Base-by-base conservation (phyloP, 2,113 vertebrate genomes). In the Gobiocypris rarus region DNA sequence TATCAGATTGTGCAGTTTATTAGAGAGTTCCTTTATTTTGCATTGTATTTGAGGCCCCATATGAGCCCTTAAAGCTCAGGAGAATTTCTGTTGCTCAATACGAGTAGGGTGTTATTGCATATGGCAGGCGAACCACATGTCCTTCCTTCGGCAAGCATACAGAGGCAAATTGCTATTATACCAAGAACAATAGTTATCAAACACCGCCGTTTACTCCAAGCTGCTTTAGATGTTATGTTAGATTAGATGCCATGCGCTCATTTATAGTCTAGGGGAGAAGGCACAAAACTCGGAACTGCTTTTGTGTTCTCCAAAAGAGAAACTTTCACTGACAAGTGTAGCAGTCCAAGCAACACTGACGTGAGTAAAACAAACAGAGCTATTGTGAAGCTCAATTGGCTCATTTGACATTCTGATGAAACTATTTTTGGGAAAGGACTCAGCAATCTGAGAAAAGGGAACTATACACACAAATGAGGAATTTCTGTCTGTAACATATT, bases 271-370 rank as follows among this genome's bases (percentile, higher is more conserved):
- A 83, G 85, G 86, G 89, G 82, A 90, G 85, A 87, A 87, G 82
- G 83, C 90, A 94, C 93, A 95, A 93, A 94, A 89, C 91, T 92
- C 89, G 92, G 93, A 95, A 93, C 91, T 91, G 90, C 91, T 92
- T 93, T 94, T 93, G 91, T 94, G 88, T 89, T 88, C 77, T 84
- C 81, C 70, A 50, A 22, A 70, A 87, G 84, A 91, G 88, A 90
- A 89, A 88, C 80, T 63, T 85, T 85, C 89, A 86, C 85, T 89
- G 84, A 85, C 75, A 85, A 85, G 85, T 74, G 69, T 91, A 93
- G 92, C 89, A 80, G 89, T 80, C 85, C 79, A 52, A 84, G 75
- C 88, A 84, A 75, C 74, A 71, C 52, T 91, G 93, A 90, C 86
- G 91, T 87, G 88, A 69, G 79, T 82, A 85, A 86, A 91, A 93